Base-by-base conservation (phyloP, 2,888 invertebrate genomes). In the Cistogaster globosa region DNA sequence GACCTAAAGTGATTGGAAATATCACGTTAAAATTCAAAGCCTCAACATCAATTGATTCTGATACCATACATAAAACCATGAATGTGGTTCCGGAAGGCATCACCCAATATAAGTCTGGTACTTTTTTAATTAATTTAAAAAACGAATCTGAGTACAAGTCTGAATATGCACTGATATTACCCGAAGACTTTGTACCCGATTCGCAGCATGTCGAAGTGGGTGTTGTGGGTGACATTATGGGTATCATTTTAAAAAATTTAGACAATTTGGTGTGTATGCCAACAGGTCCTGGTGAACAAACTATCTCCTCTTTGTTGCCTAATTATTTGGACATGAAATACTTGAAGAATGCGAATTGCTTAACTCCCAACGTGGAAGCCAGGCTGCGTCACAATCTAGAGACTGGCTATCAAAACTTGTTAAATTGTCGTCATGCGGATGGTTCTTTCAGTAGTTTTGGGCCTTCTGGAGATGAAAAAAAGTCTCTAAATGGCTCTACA, bases 381-480 rank as follows among this genome's bases (percentile, higher is more conserved):
- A 95, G 95, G 89, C 93, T 93, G 0, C 90, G 93, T 36, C 89
- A 88, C 26, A 92, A 93, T 86, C 95, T 98, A 91, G 97, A 98
- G 89, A 94, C 94, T 36, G 98, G 98, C 12, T 99, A 98, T 92
- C 99, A 99, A 92, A 94, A 97, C 82, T 96, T 99, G 90, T 93
- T 99, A 91, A 97, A 96, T 0, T 99, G 96, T 92, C 95, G 96
- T 82, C 95, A 96, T 84, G 90, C 93, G 0, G 98, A 99, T 91
- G 98, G 98, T 2, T 98, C 98, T 0, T 99, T 98, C 93, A 95
- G 96, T 92, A 94, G 97, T 87, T 97, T 97, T 26, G 26, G 26
- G 1, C 26, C 26, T 26, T 26, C 26, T 26, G 2, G 26, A 57
- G 0, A 91, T 93, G 12, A 92, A 93, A 88, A 90, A 0, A 86